Evolutionary conservation across 2,888 invertebrate species (phyloP).

Genomic region (Eremobia ochroleuca): DNA sequence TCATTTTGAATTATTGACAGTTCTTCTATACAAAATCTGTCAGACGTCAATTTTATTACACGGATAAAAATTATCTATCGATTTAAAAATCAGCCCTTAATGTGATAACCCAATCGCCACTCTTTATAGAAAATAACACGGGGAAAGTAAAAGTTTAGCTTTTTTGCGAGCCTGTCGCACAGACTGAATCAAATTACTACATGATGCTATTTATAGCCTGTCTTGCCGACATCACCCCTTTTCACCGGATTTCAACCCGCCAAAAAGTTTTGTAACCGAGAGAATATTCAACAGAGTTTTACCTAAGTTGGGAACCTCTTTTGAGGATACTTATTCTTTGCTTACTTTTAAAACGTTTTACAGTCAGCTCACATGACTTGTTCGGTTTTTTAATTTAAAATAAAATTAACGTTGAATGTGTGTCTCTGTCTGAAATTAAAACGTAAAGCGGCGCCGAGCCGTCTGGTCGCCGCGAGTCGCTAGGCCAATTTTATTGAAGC

Average conservation of each 20-base stretch:
- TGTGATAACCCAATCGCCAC: not conserved
- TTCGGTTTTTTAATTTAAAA: not conserved
- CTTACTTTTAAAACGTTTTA: constrained; percentile 1
- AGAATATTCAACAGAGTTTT: not conserved
- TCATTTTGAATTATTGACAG: too few species aligned
- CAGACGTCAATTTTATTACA: too few species aligned
- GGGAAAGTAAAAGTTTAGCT: not conserved
- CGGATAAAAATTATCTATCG: too few species aligned
- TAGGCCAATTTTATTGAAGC: constrained; percentile 1
- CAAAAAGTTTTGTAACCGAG: not conserved
- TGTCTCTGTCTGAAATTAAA: not conserved
- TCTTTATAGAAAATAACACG: not conserved
- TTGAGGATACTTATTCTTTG: not conserved
- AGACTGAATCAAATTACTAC: not conserved
- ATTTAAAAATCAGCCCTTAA: too few species aligned
- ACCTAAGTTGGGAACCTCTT: not conserved
- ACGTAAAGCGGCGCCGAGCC: not conserved
- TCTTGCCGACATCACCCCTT: not conserved
- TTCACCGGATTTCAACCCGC: not conserved
- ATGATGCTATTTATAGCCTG: not conserved
- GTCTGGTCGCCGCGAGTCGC: not conserved
- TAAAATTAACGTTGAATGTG: not conserved
- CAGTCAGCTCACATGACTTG: not conserved
- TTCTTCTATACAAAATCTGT: too few species aligned
- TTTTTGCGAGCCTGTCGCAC: not conserved